Conservation (phyloP, 35 echinoderm and acorn worm genomes). For the Ptychodera flava region DNA sequence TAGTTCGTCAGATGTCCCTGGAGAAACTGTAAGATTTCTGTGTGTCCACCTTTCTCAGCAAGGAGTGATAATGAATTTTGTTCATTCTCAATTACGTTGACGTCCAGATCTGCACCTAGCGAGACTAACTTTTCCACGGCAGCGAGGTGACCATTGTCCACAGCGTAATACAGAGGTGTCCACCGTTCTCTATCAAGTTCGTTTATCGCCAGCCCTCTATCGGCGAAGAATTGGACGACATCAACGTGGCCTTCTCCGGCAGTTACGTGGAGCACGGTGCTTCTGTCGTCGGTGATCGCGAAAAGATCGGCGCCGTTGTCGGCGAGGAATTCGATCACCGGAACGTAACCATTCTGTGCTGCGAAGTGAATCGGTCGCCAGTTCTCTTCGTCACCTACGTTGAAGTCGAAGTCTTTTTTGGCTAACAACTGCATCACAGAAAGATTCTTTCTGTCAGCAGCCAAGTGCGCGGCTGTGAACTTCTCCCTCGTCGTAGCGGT, state of each 20-base stretch:
- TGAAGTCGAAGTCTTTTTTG: not conserved
- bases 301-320: not conserved
- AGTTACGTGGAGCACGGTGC: not conserved
- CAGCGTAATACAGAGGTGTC: not conserved
- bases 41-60: not conserved
- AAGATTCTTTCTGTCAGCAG: not conserved
- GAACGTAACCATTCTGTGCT: not conserved
- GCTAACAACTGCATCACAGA: not conserved
- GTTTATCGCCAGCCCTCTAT: not conserved
- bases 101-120: not conserved
- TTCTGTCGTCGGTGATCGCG: not conserved
- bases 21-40: not conserved
- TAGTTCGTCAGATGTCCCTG: too few relatives aligned
- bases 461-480: not conserved
- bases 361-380: not conserved
- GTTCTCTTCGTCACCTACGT: not conserved
- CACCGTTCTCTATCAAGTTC: not conserved
- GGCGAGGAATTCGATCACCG: not conserved
- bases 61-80: not conserved
- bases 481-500: not conserved
- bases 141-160: not conserved
- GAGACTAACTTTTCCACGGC: not conserved
- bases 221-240: not conserved
- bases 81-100: not conserved
- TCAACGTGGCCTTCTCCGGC: not conserved